Evolutionary conservation across 1,140 invertebrate species (phyloP), one percentile per base, ranked within the genome.

Genomic region (Triops cancriformis): DNA sequence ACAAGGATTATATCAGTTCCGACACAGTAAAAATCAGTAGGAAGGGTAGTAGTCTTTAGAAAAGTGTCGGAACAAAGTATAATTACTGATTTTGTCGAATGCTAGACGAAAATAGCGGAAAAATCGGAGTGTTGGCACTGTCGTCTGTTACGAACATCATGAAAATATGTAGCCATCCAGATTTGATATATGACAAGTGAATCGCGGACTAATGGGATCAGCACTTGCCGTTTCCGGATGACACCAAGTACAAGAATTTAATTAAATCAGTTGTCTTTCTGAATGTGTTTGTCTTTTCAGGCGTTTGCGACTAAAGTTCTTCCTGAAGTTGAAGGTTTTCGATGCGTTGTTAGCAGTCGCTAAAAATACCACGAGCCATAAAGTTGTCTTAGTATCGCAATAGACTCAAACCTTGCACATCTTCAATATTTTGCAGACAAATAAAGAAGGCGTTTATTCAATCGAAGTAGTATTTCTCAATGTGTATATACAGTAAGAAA

Each of bases 331-430:
- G 78, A 92, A 94, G 88, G 91, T 99, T 18, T 85, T 99, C 5
- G 98, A 99, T 85, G 94, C 92, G 82, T 89, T 99, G 74, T 86
- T 99, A 64, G 97, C 97, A 3, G 88, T 96, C 76, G 90, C 99
- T 72, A 95, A 96, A 84, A 86, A 90, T 14, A 93, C 90, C 12
- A 95, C 93, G 1, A 91, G 91, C 81, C 98, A 99, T 83, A 99
- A 98, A 87, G 94, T 99, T 73, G 98, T 99, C 1, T 86, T 99
- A 1, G 96, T 99, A 7, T 99, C 98, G n/a, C 99, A 99, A 85
- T 99, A 99, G 83, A 99, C 98, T 2, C 97, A 99, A 86, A 99
- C 98, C 0, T 87, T 99, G 80, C 98, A 99, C 86, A 85, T 99
- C 74, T 99, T 99, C n/a, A n/a, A n/a, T n/a, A n/a, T n/a, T n/a